Evolutionary conservation across 2,113 vertebrate genomes (phyloP), one percentile per base, ranked within the genome.

Genomic region (Lontra canadensis): DNA sequence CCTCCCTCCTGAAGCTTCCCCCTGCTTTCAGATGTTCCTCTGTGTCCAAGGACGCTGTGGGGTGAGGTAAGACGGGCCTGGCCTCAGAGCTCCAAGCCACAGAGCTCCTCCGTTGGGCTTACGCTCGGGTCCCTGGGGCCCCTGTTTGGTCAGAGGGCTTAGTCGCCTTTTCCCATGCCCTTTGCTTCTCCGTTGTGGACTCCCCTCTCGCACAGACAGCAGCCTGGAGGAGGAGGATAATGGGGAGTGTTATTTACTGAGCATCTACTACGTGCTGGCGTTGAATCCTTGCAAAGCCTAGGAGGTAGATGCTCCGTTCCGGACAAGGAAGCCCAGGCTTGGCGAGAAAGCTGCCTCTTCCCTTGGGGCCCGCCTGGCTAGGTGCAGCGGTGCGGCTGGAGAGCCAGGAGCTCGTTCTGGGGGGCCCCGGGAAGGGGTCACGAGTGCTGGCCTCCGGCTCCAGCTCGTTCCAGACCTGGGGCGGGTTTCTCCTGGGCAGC

Each of bases 121-220:
- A 25, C 13, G 39, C 29, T 34, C 29, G 1, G 23, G 21, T 47
- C 36, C 36, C 5, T 57, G 17, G 17, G 25, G 21, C 17, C 13
- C 84, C 13, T n/a, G 31, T 47, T 39, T 11, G 36, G 34, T 26
- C 13, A 17, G 5, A 65, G 12, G 18, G 34, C 5, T 4, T 39
- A 29, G 4, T 13, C 44, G 17, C 34, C 20, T 26, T 15, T 2
- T 8, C 14, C 36, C 18, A 8, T 4, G 31, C 52, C 25, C 90
- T 59, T 61, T 90, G 73, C 36, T 76, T 18, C 31, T 23, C 5
- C 3, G 2, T 5, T 29, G 2, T 14, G n/a, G 15, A 4, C 23
- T 78, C 7, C 31, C 4, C 0, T 29, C 14, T 0, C 1, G 15
- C 36, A 13, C 9, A 18, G 84, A 25, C 20, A 23, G 91, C 21